Evolutionary conservation across 2,888 invertebrate species (phyloP).

Genomic region (Fissipunctia ypsillon): DNA sequence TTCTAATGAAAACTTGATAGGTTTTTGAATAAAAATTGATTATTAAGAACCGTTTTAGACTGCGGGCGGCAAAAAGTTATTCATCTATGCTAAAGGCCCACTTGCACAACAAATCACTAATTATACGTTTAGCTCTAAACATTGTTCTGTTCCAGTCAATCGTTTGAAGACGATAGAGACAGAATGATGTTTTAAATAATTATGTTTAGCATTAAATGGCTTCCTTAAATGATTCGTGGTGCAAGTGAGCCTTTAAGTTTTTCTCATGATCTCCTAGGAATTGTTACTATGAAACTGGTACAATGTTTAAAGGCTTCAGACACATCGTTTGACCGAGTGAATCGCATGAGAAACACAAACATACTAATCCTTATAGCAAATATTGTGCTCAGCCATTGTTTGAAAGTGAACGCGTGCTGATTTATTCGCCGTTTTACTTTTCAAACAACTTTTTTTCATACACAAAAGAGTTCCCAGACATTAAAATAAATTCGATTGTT

Average conservation of each 20-base stretch:
- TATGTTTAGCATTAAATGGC: no score
- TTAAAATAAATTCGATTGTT: conserved; percentile 69
- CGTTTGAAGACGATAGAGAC: background rate
- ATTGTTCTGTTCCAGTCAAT: background rate
- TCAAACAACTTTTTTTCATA: conserved; percentile 66
- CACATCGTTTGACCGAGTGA: conserved; percentile 49
- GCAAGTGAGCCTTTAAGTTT: no score
- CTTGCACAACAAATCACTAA: background rate
- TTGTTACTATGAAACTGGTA: conserved; percentile 33
- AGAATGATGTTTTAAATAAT: no score
- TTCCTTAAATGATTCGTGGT: no score
- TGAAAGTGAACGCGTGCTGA: conserved; percentile 77
- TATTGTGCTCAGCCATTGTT: conserved; percentile 81
- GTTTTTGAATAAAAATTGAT: conserved; percentile 45
- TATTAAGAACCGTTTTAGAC: conserved; percentile 42
- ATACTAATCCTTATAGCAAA: conserved; percentile 84
- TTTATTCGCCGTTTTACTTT: conserved; percentile 64
- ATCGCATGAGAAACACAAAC: conserved; percentile 86
- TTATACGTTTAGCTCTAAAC: background rate
- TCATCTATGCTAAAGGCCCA: no score
- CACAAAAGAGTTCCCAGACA: conserved; percentile 68
- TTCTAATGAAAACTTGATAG: conserved; percentile 53
- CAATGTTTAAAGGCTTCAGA: conserved; percentile 50
- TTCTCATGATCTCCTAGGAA: conserved; percentile 9
- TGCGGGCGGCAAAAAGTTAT: conserved; percentile 10